phyloP scores from a whole-genome alignment of 2,888 invertebrate genomes.

The Camponotus fellah region DNA sequence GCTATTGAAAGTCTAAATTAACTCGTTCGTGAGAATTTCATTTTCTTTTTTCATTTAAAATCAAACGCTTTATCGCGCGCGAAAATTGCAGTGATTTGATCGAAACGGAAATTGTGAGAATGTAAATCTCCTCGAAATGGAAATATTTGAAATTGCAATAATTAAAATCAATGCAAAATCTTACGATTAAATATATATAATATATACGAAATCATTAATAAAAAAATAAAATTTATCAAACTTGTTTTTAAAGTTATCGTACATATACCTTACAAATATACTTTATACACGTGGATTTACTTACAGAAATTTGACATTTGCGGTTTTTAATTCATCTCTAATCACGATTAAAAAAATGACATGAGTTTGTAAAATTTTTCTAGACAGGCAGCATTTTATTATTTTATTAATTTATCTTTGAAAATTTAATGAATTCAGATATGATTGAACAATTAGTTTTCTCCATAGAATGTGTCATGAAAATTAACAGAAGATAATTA shows the following conservation, averaged over 20 bases:
- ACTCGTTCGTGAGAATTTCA: conserved; percentile 21
- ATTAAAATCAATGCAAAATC: not conserved
- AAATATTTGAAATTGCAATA: conserved; percentile 2
- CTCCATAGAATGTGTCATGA: not conserved
- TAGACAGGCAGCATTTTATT: not conserved
- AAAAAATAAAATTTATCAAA: not conserved
- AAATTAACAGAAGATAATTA: conserved; percentile 9
- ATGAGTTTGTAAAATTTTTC: not conserved
- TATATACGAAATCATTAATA: not conserved
- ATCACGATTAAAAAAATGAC: not conserved
- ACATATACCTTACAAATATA: not conserved
- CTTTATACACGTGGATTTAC: not conserved
- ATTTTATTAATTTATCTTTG: not conserved
- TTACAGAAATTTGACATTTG: not conserved
- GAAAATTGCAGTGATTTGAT: conserved; percentile 37
- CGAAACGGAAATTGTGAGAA: conserved; percentile 46
- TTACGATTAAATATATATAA: not conserved
- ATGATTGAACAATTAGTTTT: not conserved
- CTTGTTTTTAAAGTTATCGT: not conserved
- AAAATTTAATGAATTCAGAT: not conserved
- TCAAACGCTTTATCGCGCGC: not conserved
- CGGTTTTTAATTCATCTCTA: not conserved
- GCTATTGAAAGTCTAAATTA: not conserved
- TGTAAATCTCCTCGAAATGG: conserved; percentile 23
- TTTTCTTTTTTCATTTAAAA: conserved; percentile 20